phyloP scores from a whole-genome alignment of 2,797 vertebrate genomes.

The Peromyscus attwateri region DNA sequence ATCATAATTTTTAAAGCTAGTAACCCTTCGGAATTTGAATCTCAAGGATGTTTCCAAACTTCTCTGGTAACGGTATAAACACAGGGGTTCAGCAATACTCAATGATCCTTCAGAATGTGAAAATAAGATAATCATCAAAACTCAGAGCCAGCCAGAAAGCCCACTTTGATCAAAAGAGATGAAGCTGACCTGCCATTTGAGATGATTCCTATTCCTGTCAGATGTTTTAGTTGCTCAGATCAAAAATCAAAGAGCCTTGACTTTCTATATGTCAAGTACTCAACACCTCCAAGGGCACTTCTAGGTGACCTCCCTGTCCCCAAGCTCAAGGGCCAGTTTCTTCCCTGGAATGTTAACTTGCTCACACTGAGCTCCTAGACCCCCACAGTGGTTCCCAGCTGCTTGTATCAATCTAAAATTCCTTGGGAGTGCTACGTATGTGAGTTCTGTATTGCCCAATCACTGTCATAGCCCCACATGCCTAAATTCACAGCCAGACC shows the following conservation, averaged over 20 bases:
- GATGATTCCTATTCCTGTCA: background rate
- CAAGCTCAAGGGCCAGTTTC: background rate
- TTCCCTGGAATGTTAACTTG: background rate
- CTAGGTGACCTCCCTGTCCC: background rate
- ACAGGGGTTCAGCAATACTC: background rate
- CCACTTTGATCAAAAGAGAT: background rate
- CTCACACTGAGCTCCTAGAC: background rate
- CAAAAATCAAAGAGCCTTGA: background rate
- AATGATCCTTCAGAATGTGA: background rate
- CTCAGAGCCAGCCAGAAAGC: background rate
- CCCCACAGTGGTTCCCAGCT: too few species aligned
- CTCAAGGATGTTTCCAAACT: slow-evolving; percentile 70
- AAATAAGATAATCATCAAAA: background rate
- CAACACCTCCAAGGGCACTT: background rate
- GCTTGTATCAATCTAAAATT: background rate
- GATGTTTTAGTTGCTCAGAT: background rate
- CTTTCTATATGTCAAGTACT: background rate
- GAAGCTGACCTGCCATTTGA: background rate
- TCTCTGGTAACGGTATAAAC: slow-evolving; percentile 5
- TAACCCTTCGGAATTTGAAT: slow-evolving; percentile 39
- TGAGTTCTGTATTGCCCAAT: background rate
- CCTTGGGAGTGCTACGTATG: background rate
- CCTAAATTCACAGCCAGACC: background rate
- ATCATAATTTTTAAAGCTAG: slow-evolving; percentile 55
- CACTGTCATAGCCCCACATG: background rate